Conservation (phyloP, 2,797 vertebrate species). For the Arnoldichthys spilopterus region DNA sequence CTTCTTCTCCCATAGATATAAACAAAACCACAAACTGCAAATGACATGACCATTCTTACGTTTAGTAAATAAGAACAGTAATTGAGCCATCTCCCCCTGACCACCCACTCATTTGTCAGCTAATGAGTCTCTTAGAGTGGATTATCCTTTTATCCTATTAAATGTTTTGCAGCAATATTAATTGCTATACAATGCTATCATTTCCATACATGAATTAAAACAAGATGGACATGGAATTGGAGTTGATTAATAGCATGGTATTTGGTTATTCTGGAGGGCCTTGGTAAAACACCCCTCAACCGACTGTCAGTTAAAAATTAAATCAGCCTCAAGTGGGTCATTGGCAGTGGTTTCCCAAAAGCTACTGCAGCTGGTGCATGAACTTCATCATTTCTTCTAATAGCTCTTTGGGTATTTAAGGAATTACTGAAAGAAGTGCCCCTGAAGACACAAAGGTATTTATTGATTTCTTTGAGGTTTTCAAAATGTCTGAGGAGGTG, state of each 20-base stretch:
- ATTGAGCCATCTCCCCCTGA: no score
- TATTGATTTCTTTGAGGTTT: slow-evolving; percentile 29
- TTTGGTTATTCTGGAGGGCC: not conserved
- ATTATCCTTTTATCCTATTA: no score
- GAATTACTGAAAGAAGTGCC: slow-evolving; percentile 17
- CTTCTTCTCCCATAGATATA: no score
- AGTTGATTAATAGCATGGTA: not conserved
- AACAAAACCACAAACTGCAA: no score
- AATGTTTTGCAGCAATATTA: no score
- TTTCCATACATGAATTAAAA: no score
- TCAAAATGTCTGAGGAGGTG: slow-evolving; percentile 4
- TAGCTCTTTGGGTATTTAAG: slow-evolving; percentile 1
- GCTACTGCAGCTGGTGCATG: not conserved
- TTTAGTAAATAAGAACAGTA: no score
- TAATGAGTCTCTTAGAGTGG: no score
- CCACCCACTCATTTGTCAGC: no score
- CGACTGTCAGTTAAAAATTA: not conserved
- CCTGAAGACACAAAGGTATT: slow-evolving; percentile 8
- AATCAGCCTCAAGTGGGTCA: slow-evolving; percentile 12
- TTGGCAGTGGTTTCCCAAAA: slow-evolving; percentile 5
- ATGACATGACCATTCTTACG: no score
- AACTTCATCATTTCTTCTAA: not conserved
- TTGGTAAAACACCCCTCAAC: not conserved
- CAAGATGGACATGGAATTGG: no score
- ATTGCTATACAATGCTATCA: no score